A percentile compares a stretch with the other conserved stretches of the same genome.
These are phyloP conservation scores for Cyaniris semiargus DNA, from an alignment of 2,888 invertebrate genomes.

Conservation along the genomic window DNA sequence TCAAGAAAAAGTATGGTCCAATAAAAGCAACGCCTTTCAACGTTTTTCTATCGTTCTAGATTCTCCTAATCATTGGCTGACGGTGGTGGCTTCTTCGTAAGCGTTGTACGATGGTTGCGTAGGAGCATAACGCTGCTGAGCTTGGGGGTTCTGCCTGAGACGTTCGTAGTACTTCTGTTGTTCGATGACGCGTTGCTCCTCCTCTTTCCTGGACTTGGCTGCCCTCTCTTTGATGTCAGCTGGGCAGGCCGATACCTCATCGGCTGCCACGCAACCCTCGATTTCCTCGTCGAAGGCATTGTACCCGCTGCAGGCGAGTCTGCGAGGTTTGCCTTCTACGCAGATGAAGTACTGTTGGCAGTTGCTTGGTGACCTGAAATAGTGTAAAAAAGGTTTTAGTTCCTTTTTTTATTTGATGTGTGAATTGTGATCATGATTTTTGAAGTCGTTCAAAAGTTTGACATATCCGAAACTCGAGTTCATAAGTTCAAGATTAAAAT, in stretches of 20 bases:
- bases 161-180: conserved; percentile 50
- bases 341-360: conserved; percentile 91
- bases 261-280: conserved; percentile 87
- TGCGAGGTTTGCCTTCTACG: conserved; percentile 85
- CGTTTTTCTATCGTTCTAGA: neutral
- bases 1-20: neutral
- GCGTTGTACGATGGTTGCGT: neutral
- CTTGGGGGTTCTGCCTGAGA: conserved; percentile 31
- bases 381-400: neutral
- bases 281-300: conserved; percentile 88
- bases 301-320: conserved; percentile 87
- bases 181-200: conserved; percentile 55
- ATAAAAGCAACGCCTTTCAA: neutral
- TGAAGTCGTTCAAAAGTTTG: neutral
- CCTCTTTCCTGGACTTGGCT: conserved; percentile 55
- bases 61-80: conserved; percentile 23
- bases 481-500: neutral
- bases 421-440: neutral
- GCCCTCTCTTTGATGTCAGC: conserved; percentile 57
- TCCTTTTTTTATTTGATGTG: neutral
- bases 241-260: conserved; percentile 88
- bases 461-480: neutral
- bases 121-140: neutral
- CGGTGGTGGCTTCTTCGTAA: conserved; percentile 15
- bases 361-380: conserved; percentile 79